These are phyloP conservation scores for Chrysomallon squamiferum DNA, from an alignment of 1,140 invertebrate genomes.

Conservation along the genomic window DNA sequence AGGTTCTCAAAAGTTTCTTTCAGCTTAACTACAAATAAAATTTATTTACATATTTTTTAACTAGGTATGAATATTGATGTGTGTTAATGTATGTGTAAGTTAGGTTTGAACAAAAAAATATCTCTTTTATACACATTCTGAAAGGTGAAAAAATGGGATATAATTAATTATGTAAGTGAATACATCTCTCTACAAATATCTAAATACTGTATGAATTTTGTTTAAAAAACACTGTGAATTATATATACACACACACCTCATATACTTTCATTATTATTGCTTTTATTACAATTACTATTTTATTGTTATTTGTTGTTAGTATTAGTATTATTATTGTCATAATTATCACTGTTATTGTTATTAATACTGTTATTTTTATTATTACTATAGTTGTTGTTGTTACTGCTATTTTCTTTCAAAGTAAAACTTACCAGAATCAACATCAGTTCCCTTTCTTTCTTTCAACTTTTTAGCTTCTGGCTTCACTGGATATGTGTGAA, in stretches of 20 bases:
- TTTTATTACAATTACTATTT: neutral
- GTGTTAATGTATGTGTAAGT: neutral
- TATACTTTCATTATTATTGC: neutral
- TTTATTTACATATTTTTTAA: slow-evolving; percentile 1
- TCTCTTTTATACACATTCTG: too few species aligned
- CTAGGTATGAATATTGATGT: too few species aligned
- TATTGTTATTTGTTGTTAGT: neutral
- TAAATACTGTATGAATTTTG: too few species aligned
- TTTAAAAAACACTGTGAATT: too few species aligned
- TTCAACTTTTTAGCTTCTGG: slow-evolving; percentile 29
- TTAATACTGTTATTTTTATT: neutral
- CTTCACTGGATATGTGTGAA: slow-evolving; percentile 19
- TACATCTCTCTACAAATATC: too few species aligned
- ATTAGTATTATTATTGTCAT: neutral
- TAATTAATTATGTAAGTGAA: too few species aligned
- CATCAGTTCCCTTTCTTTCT: slow-evolving; percentile 29
- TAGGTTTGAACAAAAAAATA: neutral
- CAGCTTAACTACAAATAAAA: slow-evolving; percentile 35
- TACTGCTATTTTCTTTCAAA: neutral
- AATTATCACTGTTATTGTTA: neutral
- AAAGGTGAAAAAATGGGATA: too few species aligned
- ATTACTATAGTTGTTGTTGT: neutral
- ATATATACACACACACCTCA: too few species aligned
- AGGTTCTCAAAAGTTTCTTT: slow-evolving; percentile 30
- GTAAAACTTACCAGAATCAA: slow-evolving; percentile 30